Conservation (phyloP, 2,797 vertebrate species). For the Pristis pectinata region DNA sequence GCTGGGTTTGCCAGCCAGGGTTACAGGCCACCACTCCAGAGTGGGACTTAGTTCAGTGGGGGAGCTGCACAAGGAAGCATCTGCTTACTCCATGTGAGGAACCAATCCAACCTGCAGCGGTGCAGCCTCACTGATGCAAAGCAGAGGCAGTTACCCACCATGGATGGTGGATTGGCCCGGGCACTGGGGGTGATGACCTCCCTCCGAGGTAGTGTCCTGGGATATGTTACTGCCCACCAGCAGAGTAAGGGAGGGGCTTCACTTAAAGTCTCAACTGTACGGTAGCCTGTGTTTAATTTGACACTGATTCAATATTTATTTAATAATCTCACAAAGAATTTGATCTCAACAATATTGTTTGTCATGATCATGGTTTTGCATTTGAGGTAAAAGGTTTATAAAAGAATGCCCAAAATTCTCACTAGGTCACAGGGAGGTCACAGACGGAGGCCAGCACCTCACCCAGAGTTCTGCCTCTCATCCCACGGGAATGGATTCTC, state of each 20-base stretch:
- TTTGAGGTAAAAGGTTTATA: neutral
- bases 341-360: neutral
- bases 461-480: no score
- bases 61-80: no score
- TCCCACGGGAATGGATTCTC: no score
- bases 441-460: no score
- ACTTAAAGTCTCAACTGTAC: neutral
- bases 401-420: neutral
- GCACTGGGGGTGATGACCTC: neutral
- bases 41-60: no score
- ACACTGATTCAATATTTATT: neutral
- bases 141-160: neutral
- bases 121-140: neutral
- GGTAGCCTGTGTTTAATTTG: neutral
- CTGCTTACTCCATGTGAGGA: no score
- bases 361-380: neutral
- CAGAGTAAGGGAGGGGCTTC: no score
- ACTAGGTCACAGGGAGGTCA: neutral
- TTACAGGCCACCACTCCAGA: neutral
- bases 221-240: neutral
- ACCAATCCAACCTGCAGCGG: neutral
- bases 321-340: neutral
- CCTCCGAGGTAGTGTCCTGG: neutral
- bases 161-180: neutral
- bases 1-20: neutral